Base-by-base conservation (phyloP, 2,888 invertebrate genomes). In the Drosophila eohydei region DNA sequence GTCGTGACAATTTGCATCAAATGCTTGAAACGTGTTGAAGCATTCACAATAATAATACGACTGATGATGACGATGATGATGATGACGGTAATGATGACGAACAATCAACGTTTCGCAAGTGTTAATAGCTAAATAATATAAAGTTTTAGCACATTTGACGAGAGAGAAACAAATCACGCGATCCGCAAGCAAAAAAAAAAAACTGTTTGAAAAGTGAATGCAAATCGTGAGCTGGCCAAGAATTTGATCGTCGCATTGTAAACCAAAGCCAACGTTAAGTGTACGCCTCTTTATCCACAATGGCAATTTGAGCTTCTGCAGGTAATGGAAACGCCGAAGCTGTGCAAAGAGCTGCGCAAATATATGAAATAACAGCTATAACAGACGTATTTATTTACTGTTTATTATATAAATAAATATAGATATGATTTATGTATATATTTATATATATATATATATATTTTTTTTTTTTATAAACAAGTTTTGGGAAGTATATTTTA, bases 111-210 rank as follows among this genome's bases (percentile, higher is more conserved):
- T 59, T 64, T 72, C 38, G 65, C 69, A 82, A 81, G 81, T 74
- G 88, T 65, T 85, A 84, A 84, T 79, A 63, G 56, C 57, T 58
- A 71, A 85, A 85, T 85, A 74, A 66, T 74, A 87, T 84, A 71
- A 73, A 72, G 61, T 72, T 68, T 67, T 65, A 21, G 46, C 34
- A 34, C 65, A 64, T 32, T 65, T 59, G 11, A 16, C 8, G 36
- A 4, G 36, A 7, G 34, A 1, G 32, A 57, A 48, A 21, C 30
- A 64, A 69, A 78, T 78, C 78, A 60, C 78, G 69, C 72, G 77
- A 73, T 60, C 44, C 55, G 40, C 30, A 30, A 11, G 43, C 3
- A 32, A 32, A 50, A 40, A 58, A 50, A 44, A 50, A 38, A 52
- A 48, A 30, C 34, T 4, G 8, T 46, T 30, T 30, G n/a, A 48